A percentile compares a stretch with the other conserved stretches of the same genome.
Evolutionary conservation across 2,113 vertebrate genomes (phyloP).

Genomic region (Ciconia maguari): DNA sequence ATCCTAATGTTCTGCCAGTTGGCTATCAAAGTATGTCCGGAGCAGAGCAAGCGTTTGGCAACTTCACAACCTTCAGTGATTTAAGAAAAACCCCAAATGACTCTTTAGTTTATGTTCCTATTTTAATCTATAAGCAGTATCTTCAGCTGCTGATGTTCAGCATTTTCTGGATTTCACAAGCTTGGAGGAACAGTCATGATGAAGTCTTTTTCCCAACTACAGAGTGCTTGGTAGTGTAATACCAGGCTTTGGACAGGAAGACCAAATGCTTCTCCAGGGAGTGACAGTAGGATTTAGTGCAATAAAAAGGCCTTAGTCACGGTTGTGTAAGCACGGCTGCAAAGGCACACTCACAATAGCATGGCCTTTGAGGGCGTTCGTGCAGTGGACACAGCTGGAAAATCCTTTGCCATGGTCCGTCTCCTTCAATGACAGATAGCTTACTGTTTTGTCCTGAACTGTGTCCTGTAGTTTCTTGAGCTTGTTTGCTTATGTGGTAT

Average conservation of each 20-base stretch:
- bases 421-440: neutral
- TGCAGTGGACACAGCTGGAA: neutral
- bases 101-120: neutral
- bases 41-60: slow-evolving; percentile 9
- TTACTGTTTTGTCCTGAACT: neutral
- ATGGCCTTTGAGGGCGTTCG: neutral
- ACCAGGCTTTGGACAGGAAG: neutral
- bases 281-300: neutral
- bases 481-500: neutral
- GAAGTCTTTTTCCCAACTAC: neutral
- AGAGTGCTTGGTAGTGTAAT: neutral
- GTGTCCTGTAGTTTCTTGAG: neutral
- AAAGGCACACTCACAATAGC: neutral
- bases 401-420: neutral
- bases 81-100: slow-evolving; percentile 15
- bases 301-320: neutral
- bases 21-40: slow-evolving; percentile 39
- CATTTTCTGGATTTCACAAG: neutral
- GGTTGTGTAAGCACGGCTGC: fast-evolving
- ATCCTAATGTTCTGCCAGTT: slow-evolving; percentile 39
- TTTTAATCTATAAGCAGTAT: neutral
- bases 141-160: neutral
- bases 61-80: neutral
- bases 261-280: neutral
- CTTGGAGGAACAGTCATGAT: neutral